phyloP scores from a whole-genome alignment of 2,797 vertebrate species.

The Gymnothorax reevesii region DNA sequence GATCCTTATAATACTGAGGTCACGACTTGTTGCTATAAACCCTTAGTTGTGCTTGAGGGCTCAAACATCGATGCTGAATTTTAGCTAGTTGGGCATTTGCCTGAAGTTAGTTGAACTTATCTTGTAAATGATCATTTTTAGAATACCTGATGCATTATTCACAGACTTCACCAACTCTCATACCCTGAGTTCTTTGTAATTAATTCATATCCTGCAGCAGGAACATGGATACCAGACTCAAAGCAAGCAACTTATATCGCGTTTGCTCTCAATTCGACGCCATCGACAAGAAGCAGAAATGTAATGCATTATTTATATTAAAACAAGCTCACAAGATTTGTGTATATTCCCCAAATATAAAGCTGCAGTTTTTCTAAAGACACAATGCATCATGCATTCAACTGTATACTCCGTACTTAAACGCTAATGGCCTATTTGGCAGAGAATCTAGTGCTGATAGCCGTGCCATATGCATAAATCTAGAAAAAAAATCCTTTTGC shows the following conservation, averaged over 20 bases:
- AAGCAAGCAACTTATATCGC: not conserved
- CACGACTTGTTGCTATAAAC: not conserved
- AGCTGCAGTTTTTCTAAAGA: not conserved
- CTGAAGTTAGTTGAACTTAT: too few relatives aligned
- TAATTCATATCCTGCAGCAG: not conserved
- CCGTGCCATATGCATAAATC: constrained; percentile 12
- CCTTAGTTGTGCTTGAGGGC: not conserved
- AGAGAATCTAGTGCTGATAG: constrained; percentile 1
- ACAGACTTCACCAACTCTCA: not conserved
- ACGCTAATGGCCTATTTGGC: constrained; percentile 16
- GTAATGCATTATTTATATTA: not conserved
- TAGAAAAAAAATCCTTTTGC: not conserved
- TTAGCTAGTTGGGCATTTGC: too few relatives aligned
- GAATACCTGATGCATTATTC: not conserved
- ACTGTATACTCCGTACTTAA: not conserved
- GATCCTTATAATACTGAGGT: too few relatives aligned
- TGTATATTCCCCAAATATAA: not conserved
- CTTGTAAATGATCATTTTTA: too few relatives aligned
- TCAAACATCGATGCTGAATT: too few relatives aligned
- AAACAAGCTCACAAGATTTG: not conserved
- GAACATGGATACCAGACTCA: not conserved
- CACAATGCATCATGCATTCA: not conserved
- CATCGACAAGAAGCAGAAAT: not conserved
- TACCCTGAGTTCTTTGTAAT: not conserved
- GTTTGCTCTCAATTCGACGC: not conserved